Conservation (phyloP, 2,797 vertebrate genomes). For the Enteromius treurensis region DNA sequence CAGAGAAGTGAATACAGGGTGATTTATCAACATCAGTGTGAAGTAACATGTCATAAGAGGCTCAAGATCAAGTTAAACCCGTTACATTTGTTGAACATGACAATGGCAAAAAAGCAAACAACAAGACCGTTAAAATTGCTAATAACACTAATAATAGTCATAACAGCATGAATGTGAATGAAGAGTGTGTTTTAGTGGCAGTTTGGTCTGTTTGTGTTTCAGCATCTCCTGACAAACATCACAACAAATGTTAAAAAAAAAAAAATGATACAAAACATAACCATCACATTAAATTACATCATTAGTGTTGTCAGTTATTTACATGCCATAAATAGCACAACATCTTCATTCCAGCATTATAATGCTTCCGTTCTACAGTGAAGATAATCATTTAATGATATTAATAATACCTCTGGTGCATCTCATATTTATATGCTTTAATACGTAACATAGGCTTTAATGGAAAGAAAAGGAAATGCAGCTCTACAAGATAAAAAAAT, state of each 20-base stretch:
- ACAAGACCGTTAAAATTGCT: neutral
- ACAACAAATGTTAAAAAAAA: neutral
- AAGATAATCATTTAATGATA: neutral
- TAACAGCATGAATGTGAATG: neutral
- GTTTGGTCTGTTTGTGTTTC: neutral
- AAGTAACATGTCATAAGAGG: neutral
- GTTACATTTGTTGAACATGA: neutral
- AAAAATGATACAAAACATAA: conserved; percentile 2
- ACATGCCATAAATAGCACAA: neutral
- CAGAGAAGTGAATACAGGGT: neutral
- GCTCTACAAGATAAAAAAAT: neutral
- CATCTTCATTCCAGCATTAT: neutral
- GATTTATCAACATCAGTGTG: neutral
- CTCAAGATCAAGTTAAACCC: neutral
- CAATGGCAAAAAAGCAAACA: neutral
- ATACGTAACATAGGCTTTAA: neutral
- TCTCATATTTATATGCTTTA: neutral
- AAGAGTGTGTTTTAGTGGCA: conserved; percentile 15
- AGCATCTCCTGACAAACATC: neutral
- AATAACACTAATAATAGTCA: neutral
- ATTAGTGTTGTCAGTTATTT: conserved; percentile 6
- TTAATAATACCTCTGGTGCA: neutral
- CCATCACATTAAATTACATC: neutral
- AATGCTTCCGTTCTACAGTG: neutral
- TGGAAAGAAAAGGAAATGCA: neutral